phyloP scores from a whole-genome alignment of 2,113 vertebrate genomes.

The Aythya baeri region DNA sequence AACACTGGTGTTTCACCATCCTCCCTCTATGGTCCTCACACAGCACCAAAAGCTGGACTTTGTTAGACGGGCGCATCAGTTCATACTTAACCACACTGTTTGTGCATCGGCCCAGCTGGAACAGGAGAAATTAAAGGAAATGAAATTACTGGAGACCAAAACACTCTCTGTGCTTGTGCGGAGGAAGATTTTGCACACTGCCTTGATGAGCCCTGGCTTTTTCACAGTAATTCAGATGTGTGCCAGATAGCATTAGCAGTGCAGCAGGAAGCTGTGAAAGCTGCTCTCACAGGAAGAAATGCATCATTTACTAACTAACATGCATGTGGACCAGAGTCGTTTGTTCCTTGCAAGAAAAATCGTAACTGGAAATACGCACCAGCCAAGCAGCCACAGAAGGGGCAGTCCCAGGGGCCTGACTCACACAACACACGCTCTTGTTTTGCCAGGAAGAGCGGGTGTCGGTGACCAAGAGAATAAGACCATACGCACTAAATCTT shows the following conservation, averaged over 20 bases:
- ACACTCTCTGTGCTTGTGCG: conserved; percentile 23
- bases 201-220: conserved; percentile 21
- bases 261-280: conserved; percentile 39
- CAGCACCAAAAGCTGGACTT: conserved; percentile 90
- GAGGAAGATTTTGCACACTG: conserved; percentile 27
- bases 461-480: conserved; percentile 22
- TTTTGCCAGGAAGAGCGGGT: conserved; percentile 35
- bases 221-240: conserved; percentile 1
- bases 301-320: conserved; percentile 59
- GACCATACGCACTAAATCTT: neutral
- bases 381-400: conserved; percentile 47
- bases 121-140: conserved; percentile 63
- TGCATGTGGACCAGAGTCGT: conserved; percentile 21
- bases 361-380: neutral
- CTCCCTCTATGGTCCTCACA: conserved; percentile 95
- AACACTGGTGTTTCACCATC: conserved; percentile 98
- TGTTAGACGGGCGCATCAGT: conserved; percentile 96
- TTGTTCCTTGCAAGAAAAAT: neutral
- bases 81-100: conserved; percentile 91
- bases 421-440: neutral
- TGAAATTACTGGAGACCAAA: conserved; percentile 64
- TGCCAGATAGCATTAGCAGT: conserved; percentile 50
- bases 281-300: conserved; percentile 43
- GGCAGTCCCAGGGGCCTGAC: conserved; percentile 59
- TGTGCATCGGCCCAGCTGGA: conserved; percentile 89